phyloP scores from a whole-genome alignment of 1,140 invertebrate genomes.

The Euwallacea similis region DNA sequence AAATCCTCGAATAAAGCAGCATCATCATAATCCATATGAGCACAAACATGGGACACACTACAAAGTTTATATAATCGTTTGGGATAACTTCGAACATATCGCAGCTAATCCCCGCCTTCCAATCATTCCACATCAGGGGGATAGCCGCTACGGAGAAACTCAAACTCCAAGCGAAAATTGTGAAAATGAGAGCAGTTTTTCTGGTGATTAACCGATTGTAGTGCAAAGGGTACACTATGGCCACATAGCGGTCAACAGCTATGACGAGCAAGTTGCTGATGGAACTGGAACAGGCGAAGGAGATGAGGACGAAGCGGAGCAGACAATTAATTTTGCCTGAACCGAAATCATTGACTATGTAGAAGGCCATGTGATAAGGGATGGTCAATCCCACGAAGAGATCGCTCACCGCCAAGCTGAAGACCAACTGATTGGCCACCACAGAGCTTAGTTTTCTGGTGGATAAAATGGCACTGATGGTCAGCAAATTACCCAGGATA shows the following conservation, averaged over 20 bases:
- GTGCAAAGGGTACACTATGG: slow-evolving; percentile 79
- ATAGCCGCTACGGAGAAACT: slow-evolving; percentile 65
- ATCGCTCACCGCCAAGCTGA: slow-evolving; percentile 74
- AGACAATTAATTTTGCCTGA: slow-evolving; percentile 63
- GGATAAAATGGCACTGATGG: slow-evolving; percentile 68
- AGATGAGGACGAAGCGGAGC: slow-evolving; percentile 70
- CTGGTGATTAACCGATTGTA: slow-evolving; percentile 71
- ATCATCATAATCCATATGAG: slow-evolving; percentile 72
- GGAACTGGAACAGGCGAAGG: slow-evolving; percentile 71
- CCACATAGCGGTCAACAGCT: slow-evolving; percentile 79
- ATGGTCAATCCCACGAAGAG: slow-evolving; percentile 71
- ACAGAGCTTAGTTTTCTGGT: slow-evolving; percentile 65
- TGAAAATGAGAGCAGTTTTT: slow-evolving; percentile 61
- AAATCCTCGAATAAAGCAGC: slow-evolving; percentile 73
- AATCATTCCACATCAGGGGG: slow-evolving; percentile 74
- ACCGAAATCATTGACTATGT: slow-evolving; percentile 61
- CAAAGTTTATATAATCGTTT: slow-evolving; percentile 63
- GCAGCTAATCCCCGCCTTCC: slow-evolving; percentile 51
- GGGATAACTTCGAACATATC: slow-evolving; percentile 54
- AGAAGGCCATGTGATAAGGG: slow-evolving; percentile 74
- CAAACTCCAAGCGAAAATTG: slow-evolving; percentile 64
- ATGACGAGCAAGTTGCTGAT: slow-evolving; percentile 83
- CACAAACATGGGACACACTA: slow-evolving; percentile 68
- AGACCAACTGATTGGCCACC: slow-evolving; percentile 72
- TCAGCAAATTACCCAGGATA: slow-evolving; percentile 70